Conservation (phyloP, 2,113 vertebrate genomes). For the Chauna torquata region DNA sequence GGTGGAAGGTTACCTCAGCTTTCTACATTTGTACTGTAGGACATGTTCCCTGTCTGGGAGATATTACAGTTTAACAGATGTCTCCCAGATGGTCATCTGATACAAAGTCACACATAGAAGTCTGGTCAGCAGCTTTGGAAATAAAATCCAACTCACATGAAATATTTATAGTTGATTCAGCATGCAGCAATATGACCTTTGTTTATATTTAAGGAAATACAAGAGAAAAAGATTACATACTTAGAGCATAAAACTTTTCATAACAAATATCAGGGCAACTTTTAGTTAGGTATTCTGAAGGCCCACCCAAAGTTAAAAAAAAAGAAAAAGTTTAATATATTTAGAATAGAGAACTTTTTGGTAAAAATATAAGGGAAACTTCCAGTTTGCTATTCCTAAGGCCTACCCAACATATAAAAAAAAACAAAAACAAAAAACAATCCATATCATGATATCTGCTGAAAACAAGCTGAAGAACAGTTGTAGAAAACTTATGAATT, state of each 20-base stretch:
- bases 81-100: conserved; percentile 52
- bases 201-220: not conserved
- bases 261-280: not conserved
- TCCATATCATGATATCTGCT: not conserved
- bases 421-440: not conserved
- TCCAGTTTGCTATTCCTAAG: not conserved
- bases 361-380: not conserved
- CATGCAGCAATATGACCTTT: conserved; percentile 33
- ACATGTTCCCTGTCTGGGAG: not conserved
- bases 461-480: not conserved
- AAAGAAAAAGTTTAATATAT: not conserved
- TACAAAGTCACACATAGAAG: conserved; percentile 30
- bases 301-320: not conserved
- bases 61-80: conserved; percentile 53
- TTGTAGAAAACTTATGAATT: not conserved
- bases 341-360: not conserved
- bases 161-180: conserved; percentile 57
- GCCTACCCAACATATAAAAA: not conserved
- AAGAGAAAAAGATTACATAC: not conserved
- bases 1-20: not conserved
- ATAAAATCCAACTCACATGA: conserved; percentile 57
- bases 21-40: conserved; percentile 2
- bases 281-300: not conserved
- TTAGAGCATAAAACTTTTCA: not conserved
- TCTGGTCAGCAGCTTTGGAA: conserved; percentile 60